Conservation (phyloP, 2,797 vertebrate genomes). For the Taenioides sp. region DNA sequence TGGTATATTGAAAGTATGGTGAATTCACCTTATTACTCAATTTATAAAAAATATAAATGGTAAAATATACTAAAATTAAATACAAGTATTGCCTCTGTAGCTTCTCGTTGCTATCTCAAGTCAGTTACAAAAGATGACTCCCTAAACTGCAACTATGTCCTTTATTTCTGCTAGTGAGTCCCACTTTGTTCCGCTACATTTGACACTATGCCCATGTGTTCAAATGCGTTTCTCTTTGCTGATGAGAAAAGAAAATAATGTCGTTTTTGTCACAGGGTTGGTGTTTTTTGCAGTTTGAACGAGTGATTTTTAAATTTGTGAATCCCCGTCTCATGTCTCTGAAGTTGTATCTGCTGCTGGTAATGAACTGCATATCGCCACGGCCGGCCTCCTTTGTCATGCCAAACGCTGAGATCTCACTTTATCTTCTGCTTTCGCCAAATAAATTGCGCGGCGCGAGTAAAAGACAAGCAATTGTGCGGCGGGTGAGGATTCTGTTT, state of each 20-base stretch:
- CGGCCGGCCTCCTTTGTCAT: conserved; percentile 38
- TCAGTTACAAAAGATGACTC: not conserved
- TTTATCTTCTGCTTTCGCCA: conserved; percentile 48
- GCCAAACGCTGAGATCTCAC: conserved; percentile 34
- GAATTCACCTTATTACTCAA: too few species aligned
- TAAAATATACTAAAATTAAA: too few species aligned
- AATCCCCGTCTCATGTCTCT: conserved; percentile 19
- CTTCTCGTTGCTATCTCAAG: not conserved
- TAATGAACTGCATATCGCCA: conserved; percentile 45
- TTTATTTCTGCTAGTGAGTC: not conserved
- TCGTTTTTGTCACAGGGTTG: not conserved
- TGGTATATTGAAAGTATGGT: too few species aligned
- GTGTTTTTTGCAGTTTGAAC: not conserved
- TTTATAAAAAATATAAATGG: too few species aligned
- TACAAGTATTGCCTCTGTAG: too few species aligned
- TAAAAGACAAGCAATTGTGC: conserved; percentile 44
- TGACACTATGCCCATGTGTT: not conserved
- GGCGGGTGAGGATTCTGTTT: conserved; percentile 31
- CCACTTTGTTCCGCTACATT: not conserved
- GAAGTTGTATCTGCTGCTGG: conserved; percentile 26
- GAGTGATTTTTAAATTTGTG: conserved; percentile 20
- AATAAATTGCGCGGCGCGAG: conserved; percentile 38
- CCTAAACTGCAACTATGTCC: not conserved
- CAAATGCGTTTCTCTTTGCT: not conserved
- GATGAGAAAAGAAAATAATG: not conserved